These are phyloP conservation scores for Diarsia rubi DNA, from an alignment of 2,888 invertebrate genomes.

Conservation along the genomic window DNA sequence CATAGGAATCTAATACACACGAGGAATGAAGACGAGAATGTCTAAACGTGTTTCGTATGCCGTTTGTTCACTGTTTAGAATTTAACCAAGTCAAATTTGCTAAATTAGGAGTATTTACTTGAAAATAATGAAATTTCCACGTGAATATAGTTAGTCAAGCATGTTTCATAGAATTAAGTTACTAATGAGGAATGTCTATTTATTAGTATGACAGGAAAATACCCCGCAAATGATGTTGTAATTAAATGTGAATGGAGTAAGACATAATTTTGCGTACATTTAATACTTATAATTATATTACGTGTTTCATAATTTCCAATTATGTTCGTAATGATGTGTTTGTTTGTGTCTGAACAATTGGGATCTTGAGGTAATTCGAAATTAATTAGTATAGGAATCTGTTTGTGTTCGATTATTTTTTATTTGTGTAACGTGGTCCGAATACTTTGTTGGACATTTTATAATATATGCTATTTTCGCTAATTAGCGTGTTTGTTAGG, in stretches of 20 bases:
- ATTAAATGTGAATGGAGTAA: constrained; percentile 24
- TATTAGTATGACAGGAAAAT: constrained; percentile 19
- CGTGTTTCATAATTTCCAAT: constrained; percentile 32
- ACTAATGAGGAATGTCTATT: constrained; percentile 17
- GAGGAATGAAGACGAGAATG: constrained; percentile 40
- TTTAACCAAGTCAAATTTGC: constrained; percentile 3
- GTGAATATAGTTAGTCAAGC: constrained; percentile 23
- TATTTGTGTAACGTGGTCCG: not conserved
- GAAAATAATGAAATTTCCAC: constrained; percentile 21
- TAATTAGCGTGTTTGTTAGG: not conserved
- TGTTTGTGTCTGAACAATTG: constrained; percentile 11
- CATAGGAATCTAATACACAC: constrained; percentile 78
- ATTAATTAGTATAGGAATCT: not conserved
- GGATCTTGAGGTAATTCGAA: constrained; percentile 12
- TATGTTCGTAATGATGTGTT: constrained; percentile 10
- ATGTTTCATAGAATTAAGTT: constrained; percentile 7
- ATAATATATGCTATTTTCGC: not conserved
- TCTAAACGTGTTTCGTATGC: constrained; percentile 33
- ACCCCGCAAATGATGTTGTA: constrained; percentile 8
- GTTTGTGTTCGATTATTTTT: not conserved
- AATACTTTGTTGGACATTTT: not conserved
- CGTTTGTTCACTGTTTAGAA: constrained; percentile 8
- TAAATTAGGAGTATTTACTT: constrained; percentile 3
- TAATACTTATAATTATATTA: constrained; percentile 17
- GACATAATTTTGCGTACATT: constrained; percentile 32